phyloP scores from a whole-genome alignment of 2,113 vertebrate genomes.

The Mohoua ochrocephala region DNA sequence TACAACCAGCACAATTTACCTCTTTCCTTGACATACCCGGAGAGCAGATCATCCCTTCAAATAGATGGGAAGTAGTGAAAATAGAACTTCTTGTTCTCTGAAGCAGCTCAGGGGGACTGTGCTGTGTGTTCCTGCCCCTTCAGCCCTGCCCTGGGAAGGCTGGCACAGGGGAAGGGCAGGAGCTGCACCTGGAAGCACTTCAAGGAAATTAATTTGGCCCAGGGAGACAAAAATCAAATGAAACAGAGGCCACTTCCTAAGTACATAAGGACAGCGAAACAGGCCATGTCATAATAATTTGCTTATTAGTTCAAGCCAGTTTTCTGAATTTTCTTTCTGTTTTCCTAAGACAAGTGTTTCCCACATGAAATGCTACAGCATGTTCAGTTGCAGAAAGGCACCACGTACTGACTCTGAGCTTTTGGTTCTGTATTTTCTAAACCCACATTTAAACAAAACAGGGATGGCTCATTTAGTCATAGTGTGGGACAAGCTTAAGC shows the following conservation, averaged over 20 bases:
- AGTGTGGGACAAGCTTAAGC: not conserved
- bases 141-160: rapidly evolving
- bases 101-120: not conserved
- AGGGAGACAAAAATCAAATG: not conserved
- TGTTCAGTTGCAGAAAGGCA: not conserved
- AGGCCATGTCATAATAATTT: not conserved
- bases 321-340: not conserved
- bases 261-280: not conserved
- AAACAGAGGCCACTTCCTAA: not conserved
- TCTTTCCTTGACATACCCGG: not conserved
- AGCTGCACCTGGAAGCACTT: not conserved
- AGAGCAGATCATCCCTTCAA: not conserved
- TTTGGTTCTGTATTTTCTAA: not conserved
- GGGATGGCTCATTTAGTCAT: not conserved
- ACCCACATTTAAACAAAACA: not conserved
- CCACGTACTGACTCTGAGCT: not conserved
- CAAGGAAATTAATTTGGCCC: not conserved
- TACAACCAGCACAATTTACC: not conserved
- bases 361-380: rapidly evolving
- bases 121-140: not conserved
- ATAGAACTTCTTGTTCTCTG: not conserved
- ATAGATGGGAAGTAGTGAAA: not conserved
- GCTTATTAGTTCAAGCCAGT: not conserved
- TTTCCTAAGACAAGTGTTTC: not conserved
- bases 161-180: not conserved